Evolutionary conservation across 2,888 invertebrate species (phyloP).

Genomic region (Leptogaster cylindrica): DNA sequence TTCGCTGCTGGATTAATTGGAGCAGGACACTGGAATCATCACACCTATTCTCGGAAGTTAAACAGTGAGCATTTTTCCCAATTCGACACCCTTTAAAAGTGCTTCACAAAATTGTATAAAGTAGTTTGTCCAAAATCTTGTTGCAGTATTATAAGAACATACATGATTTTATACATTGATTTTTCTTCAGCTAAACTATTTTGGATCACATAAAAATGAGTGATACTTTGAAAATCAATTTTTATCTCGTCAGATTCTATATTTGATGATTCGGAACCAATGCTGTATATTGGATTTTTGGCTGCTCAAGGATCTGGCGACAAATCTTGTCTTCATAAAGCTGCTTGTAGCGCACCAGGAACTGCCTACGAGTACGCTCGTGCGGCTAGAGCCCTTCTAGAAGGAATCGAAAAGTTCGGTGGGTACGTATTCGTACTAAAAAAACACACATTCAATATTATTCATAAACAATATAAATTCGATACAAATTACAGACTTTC

Average conservation of each 20-base stretch:
- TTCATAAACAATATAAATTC: too few relatives aligned
- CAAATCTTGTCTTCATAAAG: slow-evolving; percentile 75
- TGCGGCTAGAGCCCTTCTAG: slow-evolving; percentile 78
- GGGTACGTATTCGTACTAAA: slow-evolving; percentile 53
- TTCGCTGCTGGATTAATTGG: slow-evolving; percentile 82
- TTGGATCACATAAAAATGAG: too few relatives aligned
- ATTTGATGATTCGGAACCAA: slow-evolving; percentile 74
- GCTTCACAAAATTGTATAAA: too few relatives aligned
- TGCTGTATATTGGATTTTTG: slow-evolving; percentile 62
- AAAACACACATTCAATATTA: slow-evolving; percentile 2
- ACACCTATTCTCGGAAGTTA: slow-evolving; percentile 63
- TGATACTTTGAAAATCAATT: too few relatives aligned
- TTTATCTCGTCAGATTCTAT: slow-evolving; percentile 45
- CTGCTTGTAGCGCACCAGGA: slow-evolving; percentile 77
- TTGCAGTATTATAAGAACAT: too few relatives aligned
- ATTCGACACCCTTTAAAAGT: too few relatives aligned
- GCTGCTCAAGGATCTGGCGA: slow-evolving; percentile 77
- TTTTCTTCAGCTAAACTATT: too few relatives aligned
- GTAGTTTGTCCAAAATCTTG: too few relatives aligned
- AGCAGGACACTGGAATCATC: slow-evolving; percentile 69
- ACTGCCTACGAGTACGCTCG: slow-evolving; percentile 76
- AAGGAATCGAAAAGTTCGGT: slow-evolving; percentile 72
- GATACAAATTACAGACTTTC: slow-evolving; percentile 51
- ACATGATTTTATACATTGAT: too few relatives aligned
- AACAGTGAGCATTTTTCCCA: neutral